Evolutionary conservation across 2,888 invertebrate genomes (phyloP).

Genomic region (Gasteruption jaculator): DNA sequence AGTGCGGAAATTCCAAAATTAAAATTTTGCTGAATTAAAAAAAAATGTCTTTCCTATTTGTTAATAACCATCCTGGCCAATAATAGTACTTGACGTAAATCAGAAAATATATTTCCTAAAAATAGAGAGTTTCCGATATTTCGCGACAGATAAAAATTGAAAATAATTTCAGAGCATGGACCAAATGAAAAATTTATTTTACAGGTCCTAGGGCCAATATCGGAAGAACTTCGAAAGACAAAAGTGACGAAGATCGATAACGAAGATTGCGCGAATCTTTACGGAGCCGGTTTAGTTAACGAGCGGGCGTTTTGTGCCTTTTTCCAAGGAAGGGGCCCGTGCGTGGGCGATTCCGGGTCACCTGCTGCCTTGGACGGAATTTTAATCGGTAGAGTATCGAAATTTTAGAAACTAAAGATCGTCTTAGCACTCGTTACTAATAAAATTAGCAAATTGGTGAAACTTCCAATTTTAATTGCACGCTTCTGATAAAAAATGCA

Average conservation of each 20-base stretch:
- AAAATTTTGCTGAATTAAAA: too few species aligned
- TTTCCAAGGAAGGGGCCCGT: constrained; percentile 24
- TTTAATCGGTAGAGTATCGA: constrained; percentile 34
- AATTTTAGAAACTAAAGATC: constrained; percentile 4
- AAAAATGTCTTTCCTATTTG: too few species aligned
- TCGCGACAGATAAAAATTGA: too few species aligned
- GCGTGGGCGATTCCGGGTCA: constrained; percentile 37
- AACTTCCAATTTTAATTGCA: too few species aligned
- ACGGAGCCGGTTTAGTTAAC: constrained; percentile 23
- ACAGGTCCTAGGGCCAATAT: constrained; percentile 29
- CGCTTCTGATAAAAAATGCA: too few species aligned
- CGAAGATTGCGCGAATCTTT: constrained; percentile 23
- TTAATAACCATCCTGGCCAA: too few species aligned
- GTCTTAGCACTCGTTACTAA: background rate
- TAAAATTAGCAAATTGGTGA: background rate
- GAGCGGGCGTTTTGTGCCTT: constrained; percentile 33
- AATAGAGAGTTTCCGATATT: too few species aligned
- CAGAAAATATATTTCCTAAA: background rate
- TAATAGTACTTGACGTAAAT: background rate
- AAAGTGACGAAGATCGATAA: constrained; percentile 26
- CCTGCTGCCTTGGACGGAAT: constrained; percentile 25
- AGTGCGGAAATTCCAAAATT: too few species aligned
- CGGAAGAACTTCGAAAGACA: constrained; percentile 24
- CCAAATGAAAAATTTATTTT: constrained; percentile 7
- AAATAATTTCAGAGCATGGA: too few species aligned